phyloP scores from a whole-genome alignment of 2,888 invertebrate species.

The Clepsis dumicolana region DNA sequence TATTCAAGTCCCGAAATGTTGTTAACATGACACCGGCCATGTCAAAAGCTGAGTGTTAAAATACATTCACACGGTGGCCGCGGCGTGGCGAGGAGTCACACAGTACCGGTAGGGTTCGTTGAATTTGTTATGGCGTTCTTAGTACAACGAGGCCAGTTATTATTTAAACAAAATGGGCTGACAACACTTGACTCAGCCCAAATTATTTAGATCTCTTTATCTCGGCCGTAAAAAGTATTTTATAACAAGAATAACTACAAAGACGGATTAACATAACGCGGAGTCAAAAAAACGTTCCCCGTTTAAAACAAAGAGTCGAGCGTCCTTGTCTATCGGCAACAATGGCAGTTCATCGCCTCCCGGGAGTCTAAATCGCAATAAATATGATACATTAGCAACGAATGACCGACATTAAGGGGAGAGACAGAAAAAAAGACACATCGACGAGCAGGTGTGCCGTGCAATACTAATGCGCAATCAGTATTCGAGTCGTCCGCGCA shows the following conservation, averaged over 20 bases:
- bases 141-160: slow-evolving; percentile 80
- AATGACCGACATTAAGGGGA: slow-evolving; percentile 85
- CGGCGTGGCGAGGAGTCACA: slow-evolving; percentile 69
- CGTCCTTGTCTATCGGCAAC: slow-evolving; percentile 71
- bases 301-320: slow-evolving; percentile 60
- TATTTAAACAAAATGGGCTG: slow-evolving; percentile 73
- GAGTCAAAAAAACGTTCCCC: slow-evolving; percentile 44
- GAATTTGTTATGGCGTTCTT: slow-evolving; percentile 86
- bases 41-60: slow-evolving; percentile 74
- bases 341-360: slow-evolving; percentile 71
- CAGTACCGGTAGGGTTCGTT: slow-evolving; percentile 85
- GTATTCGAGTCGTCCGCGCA: slow-evolving; percentile 80
- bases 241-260: slow-evolving; percentile 38
- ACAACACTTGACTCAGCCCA: slow-evolving; percentile 74
- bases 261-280: slow-evolving; percentile 38
- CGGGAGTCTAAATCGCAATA: slow-evolving; percentile 77
- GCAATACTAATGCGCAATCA: slow-evolving; percentile 85
- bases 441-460: slow-evolving; percentile 82
- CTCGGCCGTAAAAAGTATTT: slow-evolving; percentile 43
- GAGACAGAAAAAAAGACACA: slow-evolving; percentile 77
- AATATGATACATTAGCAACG: slow-evolving; percentile 81
- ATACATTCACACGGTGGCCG: slow-evolving; percentile 83
- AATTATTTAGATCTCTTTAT: slow-evolving; percentile 66
- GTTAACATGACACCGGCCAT: slow-evolving; percentile 76
- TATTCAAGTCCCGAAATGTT: slow-evolving; percentile 71